Evolutionary conservation across 2,888 invertebrate genomes (phyloP).

Genomic region (Charanyca ferruginea): DNA sequence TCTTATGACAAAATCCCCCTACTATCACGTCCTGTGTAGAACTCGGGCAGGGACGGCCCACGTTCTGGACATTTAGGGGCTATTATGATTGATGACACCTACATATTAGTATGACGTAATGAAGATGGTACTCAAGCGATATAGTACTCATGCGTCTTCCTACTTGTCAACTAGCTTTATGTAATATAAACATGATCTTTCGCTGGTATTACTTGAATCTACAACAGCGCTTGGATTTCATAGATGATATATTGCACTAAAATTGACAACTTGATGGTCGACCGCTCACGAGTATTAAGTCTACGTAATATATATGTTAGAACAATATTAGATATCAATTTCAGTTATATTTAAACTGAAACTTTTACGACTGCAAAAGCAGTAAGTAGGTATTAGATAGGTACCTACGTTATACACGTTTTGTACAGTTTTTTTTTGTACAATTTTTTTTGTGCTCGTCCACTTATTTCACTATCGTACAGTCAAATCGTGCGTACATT

Average conservation of each 20-base stretch:
- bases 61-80: conserved; percentile 9
- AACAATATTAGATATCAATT: conserved; percentile 1
- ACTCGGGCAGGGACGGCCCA: background rate
- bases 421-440: background rate
- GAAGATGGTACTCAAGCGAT: conserved; percentile 35
- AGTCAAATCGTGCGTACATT: background rate
- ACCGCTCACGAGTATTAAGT: conserved; percentile 35
- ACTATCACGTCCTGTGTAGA: background rate
- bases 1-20: conserved; percentile 22
- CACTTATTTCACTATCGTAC: background rate
- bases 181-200: conserved; percentile 42
- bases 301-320: conserved; percentile 2
- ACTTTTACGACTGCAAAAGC: background rate
- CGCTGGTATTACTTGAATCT: conserved; percentile 49
- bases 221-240: conserved; percentile 47
- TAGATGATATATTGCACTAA: conserved; percentile 54
- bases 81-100: conserved; percentile 37
- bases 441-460: background rate
- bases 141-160: conserved; percentile 29
- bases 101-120: conserved; percentile 34
- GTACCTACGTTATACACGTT: too few species aligned
- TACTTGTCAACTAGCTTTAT: conserved; percentile 45
- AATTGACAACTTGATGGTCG: conserved; percentile 50
- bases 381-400: too few species aligned
- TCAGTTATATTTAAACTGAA: background rate